These are phyloP conservation scores for Nothoprocta perdicaria DNA, from an alignment of 2,113 vertebrate species.

Conservation along the genomic window DNA sequence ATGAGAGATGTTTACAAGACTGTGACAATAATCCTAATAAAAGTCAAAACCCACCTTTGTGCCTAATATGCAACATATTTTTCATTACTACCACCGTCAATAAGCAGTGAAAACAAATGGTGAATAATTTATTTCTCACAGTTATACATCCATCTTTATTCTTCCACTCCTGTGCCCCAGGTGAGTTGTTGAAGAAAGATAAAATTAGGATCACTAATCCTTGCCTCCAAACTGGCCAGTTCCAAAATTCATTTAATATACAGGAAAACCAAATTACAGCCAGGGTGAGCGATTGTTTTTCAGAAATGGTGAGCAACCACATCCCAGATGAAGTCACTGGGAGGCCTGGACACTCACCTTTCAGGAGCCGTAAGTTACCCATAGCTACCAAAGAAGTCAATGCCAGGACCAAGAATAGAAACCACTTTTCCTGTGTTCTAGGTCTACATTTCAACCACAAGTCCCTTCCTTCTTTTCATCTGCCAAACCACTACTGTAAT, in stretches of 20 bases:
- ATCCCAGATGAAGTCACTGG: not conserved
- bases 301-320: not conserved
- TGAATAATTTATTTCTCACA: not conserved
- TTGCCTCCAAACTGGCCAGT: not conserved
- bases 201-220: not conserved
- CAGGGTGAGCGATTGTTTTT: not conserved
- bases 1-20: not conserved
- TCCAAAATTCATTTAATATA: not conserved
- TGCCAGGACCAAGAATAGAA: constrained; percentile 48
- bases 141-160: not conserved
- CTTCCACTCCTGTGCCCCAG: not conserved
- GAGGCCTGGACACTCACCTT: constrained; percentile 8
- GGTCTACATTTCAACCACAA: not conserved
- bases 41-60: not conserved
- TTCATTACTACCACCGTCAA: not conserved
- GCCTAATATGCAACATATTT: not conserved
- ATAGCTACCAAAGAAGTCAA: not conserved
- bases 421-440: constrained; percentile 27
- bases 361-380: not conserved
- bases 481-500: constrained; percentile 38
- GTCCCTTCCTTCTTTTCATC: constrained; percentile 9
- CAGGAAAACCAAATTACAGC: not conserved
- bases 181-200: not conserved
- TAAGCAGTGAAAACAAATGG: not conserved
- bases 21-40: not conserved